Percentiles rank a stretch among this genome's conserved stretches.
These are phyloP conservation scores for Barypeithes pellucidus DNA, from an alignment of 2,888 invertebrate genomes.

Conservation along the genomic window DNA sequence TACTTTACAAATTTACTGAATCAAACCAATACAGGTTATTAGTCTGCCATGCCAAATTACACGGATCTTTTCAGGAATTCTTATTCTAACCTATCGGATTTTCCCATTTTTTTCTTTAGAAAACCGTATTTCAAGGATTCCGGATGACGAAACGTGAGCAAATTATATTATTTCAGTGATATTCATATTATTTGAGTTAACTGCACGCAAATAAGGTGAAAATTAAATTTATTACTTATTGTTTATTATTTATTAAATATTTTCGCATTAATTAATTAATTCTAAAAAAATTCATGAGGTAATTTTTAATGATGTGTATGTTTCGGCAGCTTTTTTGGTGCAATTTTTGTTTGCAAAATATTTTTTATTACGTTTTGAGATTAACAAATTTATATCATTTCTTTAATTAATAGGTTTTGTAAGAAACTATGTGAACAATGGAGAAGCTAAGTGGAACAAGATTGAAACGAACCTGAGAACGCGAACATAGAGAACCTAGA, in stretches of 20 bases:
- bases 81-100: conserved; percentile 1
- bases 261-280: conserved; percentile 2
- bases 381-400: no score
- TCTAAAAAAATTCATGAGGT: background rate
- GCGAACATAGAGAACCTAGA: no score
- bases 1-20: no score
- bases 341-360: conserved; percentile 2
- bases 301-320: conserved; percentile 3
- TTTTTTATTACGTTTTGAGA: background rate
- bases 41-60: conserved; percentile 5
- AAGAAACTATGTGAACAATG: no score
- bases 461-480: no score
- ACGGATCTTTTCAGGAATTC: conserved; percentile 6
- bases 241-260: conserved; percentile 16
- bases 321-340: background rate
- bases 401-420: no score
- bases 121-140: conserved; percentile 43
- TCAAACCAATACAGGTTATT: background rate
- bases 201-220: conserved; percentile 22
- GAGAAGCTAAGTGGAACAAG: no score
- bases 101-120: conserved; percentile 26
- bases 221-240: conserved; percentile 34
- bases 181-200: conserved; percentile 18
- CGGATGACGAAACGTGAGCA: conserved; percentile 34
- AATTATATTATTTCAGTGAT: conserved; percentile 8